These are phyloP conservation scores for Diadromus collaris DNA, from an alignment of 2,888 invertebrate species.

Conservation along the genomic window DNA sequence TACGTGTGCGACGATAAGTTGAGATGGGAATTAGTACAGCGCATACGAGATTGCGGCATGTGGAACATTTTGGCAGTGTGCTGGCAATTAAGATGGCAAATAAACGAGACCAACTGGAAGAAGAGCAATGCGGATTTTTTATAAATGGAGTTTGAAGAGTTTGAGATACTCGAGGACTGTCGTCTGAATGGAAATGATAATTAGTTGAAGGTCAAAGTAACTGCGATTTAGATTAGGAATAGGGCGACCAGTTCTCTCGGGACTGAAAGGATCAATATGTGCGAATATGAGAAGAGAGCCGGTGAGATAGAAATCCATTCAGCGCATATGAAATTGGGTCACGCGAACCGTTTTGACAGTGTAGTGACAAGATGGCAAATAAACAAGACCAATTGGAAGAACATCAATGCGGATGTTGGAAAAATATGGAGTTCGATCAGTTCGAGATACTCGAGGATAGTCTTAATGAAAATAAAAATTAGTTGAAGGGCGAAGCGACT, in stretches of 20 bases:
- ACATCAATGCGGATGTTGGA: slow-evolving; percentile 84
- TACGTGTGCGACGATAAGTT: too few species aligned
- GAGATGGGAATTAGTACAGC: too few species aligned
- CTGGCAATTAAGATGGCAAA: slow-evolving; percentile 77
- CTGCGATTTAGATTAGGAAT: not conserved
- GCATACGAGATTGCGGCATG: slow-evolving; percentile 67
- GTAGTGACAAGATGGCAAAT: slow-evolving; percentile 77
- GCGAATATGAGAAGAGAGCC: slow-evolving; percentile 76
- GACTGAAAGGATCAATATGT: too few species aligned
- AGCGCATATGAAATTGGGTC: slow-evolving; percentile 67
- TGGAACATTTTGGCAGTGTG: slow-evolving; percentile 72
- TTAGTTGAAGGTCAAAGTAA: not conserved
- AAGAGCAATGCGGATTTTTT: slow-evolving; percentile 84
- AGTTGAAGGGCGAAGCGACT: too few species aligned
- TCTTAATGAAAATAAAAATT: too few species aligned
- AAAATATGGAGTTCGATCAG: slow-evolving; percentile 94
- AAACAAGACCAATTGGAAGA: slow-evolving; percentile 81
- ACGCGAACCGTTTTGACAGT: slow-evolving; percentile 71
- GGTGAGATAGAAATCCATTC: too few species aligned
- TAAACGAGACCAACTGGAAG: slow-evolving; percentile 81
- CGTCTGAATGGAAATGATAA: slow-evolving; percentile 79
- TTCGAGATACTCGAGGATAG: slow-evolving; percentile 89
- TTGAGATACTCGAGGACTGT: slow-evolving; percentile 87
- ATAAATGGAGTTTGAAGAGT: slow-evolving; percentile 93
- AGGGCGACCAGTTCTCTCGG: not conserved